Percentiles rank a stretch among this genome's conserved stretches.
These are phyloP conservation scores for Rhopalosiphum maidis DNA, from an alignment of 1,140 invertebrate genomes.

Conservation along the genomic window DNA sequence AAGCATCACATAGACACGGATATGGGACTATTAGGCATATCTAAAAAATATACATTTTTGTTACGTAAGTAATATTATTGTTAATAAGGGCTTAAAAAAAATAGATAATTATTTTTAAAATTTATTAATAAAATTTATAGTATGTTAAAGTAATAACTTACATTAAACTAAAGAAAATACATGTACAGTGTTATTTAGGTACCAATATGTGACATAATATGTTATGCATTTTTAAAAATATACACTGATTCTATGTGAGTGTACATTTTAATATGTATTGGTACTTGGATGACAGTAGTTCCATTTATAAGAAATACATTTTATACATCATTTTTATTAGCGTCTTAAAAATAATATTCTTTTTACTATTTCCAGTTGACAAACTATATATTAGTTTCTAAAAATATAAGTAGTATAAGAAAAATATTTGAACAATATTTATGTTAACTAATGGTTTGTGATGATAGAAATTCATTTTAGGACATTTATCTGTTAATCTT, in stretches of 20 bases:
- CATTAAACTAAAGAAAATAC: not conserved
- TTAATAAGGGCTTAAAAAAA: not conserved
- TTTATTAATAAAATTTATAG: not conserved
- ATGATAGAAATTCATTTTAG: not conserved
- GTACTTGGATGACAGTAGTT: not conserved
- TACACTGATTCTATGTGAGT: not conserved
- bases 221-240: not conserved
- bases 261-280: not conserved
- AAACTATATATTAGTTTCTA: not conserved
- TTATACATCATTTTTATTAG: not conserved
- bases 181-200: not conserved
- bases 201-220: not conserved
- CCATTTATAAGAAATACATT: not conserved
- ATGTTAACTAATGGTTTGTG: not conserved
- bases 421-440: not conserved
- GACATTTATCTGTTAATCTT: not conserved
- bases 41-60: not conserved
- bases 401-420: not conserved
- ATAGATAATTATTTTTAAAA: not conserved
- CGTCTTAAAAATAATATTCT: not conserved
- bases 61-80: not conserved
- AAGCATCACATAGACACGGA: not conserved
- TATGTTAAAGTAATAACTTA: not conserved
- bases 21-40: not conserved
- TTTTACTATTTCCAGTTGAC: not conserved